Evolutionary conservation across 1,140 invertebrate species (phyloP).

Genomic region (Rhagoletis zephyria): DNA sequence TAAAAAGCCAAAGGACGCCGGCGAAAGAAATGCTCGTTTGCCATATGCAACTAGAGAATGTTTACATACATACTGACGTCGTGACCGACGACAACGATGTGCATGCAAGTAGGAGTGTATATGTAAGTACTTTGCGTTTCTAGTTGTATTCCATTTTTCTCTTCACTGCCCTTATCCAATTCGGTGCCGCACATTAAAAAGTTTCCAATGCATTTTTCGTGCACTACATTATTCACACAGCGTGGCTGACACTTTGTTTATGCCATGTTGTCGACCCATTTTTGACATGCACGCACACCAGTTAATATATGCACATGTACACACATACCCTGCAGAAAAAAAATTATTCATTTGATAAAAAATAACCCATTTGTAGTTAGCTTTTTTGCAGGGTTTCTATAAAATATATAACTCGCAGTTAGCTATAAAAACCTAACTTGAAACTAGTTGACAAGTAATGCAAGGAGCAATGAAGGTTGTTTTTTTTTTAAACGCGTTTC

Average conservation of each 20-base stretch:
- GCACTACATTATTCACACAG: not conserved
- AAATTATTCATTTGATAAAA: too few relatives aligned
- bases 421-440: too few relatives aligned
- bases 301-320: too few relatives aligned
- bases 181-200: not conserved
- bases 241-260: constrained; percentile 15
- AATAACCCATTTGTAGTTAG: too few relatives aligned
- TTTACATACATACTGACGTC: constrained; percentile 6
- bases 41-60: not conserved
- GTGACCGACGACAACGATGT: not conserved
- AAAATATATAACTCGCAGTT: too few relatives aligned
- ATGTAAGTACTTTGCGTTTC: not conserved
- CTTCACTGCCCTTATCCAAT: constrained; percentile 17
- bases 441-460: too few relatives aligned
- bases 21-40: not conserved
- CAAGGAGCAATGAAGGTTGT: too few relatives aligned
- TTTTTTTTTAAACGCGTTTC: too few relatives aligned
- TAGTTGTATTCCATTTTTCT: not conserved
- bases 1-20: not conserved
- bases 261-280: not conserved
- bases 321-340: too few relatives aligned
- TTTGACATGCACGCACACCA: not conserved
- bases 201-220: constrained; percentile 11
- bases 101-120: not conserved
- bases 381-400: too few relatives aligned